Base-by-base conservation (phyloP, 2,797 vertebrate genomes). In the Corythornis leucogaster region DNA sequence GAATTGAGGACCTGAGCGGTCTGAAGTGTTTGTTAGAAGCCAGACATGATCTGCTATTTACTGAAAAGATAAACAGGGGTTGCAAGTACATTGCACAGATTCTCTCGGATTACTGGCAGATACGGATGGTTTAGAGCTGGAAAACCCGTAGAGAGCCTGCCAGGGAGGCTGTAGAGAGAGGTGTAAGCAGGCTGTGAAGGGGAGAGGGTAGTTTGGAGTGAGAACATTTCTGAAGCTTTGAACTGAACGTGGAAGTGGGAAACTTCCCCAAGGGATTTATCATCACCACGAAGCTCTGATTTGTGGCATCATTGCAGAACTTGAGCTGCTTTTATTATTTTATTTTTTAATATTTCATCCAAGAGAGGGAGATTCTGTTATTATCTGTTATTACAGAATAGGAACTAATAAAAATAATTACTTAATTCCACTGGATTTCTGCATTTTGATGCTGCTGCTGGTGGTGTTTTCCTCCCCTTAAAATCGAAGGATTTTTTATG, bases 91-190 rank as follows among this genome's bases (percentile, higher is more conserved):
- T 15, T 30, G 40, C 76, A 61, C 50, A 40, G 80, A 53, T 70
- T 81, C n/a, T 11, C 33, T 35, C 4, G 26, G 88, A 88, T 96
- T 94, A 75, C 63, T 35, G 5, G 82, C 31, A 24, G 79, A 22
- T 26, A 4, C 33, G 26, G 78, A 62, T 58, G 87, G 73, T 69
- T 31, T 35, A 30, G 77, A 58, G 77, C 81, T 76, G 67, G 74
- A 8, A 43, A 58, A 63, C 30, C n/a, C 12, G 80, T 6, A 8
- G 78, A 33, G 33, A 33, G 25, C 33, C 35, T 5, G 76, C 50
- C 8, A 10, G 66, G 68, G 11, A 85, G 48, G 33, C 46, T 26
- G 71, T 63, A 51, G 55, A 12, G 24, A 45, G 64, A 15, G 3
- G 3, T 6, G 45, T 31, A 9, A 59, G 61, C 0, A 20, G 45